Evolutionary conservation across 2,888 invertebrate species (phyloP), one percentile per base, ranked within the genome.

Genomic region (Ormyrus thymus): DNA sequence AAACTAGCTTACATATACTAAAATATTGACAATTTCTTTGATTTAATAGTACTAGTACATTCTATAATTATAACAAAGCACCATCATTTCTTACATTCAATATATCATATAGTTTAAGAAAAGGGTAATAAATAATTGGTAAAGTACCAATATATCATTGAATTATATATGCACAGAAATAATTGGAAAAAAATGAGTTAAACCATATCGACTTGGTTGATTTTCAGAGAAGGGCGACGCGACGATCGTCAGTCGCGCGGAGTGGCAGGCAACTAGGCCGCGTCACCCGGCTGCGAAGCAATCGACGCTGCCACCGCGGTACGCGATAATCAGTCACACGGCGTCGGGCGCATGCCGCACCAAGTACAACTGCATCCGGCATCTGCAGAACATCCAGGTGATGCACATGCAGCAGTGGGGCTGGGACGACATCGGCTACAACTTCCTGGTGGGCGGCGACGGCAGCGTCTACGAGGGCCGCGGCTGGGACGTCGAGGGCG

Each of bases 391-490:
- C 11, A 84, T 84, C 5, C 89, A 89, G 69, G 83, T 82, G 1
- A 84, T 82, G 71, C 95, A 96, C 87, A 93, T 95, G 29, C 4
- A 48, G 0, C 55, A 65, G 56, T 6, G 88, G 75, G 87, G 91
- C 0, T 94, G 93, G 92, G 91, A 65, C 6, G 83, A 84, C 59
- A 83, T 84, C n/a, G 81, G 50, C 0, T 96, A 95, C 87, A 96
- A 95, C 86, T 97, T 95, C 84, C 89, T 96, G 3, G 92, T 96
- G 1, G 96, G 95, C 0, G 95, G 95, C 5, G 95, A 96, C 86
- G 96, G 95, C 0, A 92, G 92, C 10, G 94, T 93, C 0, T 96
- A 95, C 87, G 92, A 92, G 82, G 95, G 95, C 0, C 92, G 95
- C 7, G 95, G 95, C 1, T 96, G 96, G 96, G 92, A 94, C 82